Base-by-base conservation (phyloP, 1,140 invertebrate genomes). In the Macrocentrus cingulum region DNA sequence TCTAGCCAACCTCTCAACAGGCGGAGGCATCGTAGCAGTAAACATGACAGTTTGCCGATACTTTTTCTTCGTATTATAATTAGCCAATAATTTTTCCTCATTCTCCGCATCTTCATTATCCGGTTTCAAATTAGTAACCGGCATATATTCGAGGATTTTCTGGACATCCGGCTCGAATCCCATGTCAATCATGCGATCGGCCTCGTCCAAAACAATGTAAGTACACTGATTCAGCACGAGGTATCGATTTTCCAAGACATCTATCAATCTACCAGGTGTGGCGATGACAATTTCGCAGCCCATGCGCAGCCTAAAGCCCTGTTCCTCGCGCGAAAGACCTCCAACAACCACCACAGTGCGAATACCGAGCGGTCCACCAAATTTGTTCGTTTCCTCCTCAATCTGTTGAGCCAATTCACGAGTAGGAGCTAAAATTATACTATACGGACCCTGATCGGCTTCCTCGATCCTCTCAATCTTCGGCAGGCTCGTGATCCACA, bases 261-360 rank as follows among this genome's bases (percentile, higher is more conserved):
- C 98, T 65, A 99, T 97, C 6, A 99, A 84, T 87, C 98, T 92
- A 84, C 98, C 98, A 44, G 98, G 98, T 0, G 98, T 99, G 19
- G 97, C 98, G 74, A 99, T 99, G n/a, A 99, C 97, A 73, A 99
- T 98, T 85, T 99, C 97, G 80, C 97, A 99, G 41, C 98, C 98
- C 80, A 98, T 87, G 67, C 97, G 82, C 13, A 99, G 80, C 66
- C 95, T 88, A 71, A 99, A 98, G 58, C 97, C 97, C 84, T 99
- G 98, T 63, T 99, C 98, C 82, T 99, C 98, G 66, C 96, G 84
- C 0, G 95, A 98, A 1, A 99, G 80, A 80, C 97, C 97, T 76
- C 98, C 98, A 61, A 99, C 98, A 34, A 99, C 94, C 5, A 98
- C 94, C 0, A 99, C 97, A 22, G 96, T 98, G 53, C 95, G 85